Conservation (phyloP, 2,888 invertebrate species). For the Catocala fraxini region DNA sequence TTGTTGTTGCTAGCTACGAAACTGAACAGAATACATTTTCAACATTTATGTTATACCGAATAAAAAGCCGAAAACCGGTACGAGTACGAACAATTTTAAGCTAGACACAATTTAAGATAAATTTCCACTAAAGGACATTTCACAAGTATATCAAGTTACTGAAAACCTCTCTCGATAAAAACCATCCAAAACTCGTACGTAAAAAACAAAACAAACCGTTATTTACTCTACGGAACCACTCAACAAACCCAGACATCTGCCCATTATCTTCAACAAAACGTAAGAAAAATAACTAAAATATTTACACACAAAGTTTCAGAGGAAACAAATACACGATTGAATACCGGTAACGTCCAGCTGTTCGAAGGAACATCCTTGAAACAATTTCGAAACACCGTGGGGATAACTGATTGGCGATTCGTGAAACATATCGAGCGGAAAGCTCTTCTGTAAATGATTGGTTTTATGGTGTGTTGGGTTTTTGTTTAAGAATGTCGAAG, state of each 20-base stretch:
- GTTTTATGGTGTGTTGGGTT: slow-evolving; percentile 8
- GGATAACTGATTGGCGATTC: slow-evolving; percentile 28
- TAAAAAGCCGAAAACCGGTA: too few species aligned
- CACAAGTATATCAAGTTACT: neutral
- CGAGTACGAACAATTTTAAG: too few species aligned
- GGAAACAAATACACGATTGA: slow-evolving; percentile 36
- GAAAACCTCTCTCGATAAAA: neutral
- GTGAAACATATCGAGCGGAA: slow-evolving; percentile 5
- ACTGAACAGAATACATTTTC: too few species aligned
- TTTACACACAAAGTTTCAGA: slow-evolving; percentile 26
- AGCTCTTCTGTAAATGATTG: slow-evolving; percentile 9
- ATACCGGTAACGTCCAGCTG: slow-evolving; percentile 25
- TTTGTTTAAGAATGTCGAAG: neutral
- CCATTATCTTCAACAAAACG: slow-evolving; percentile 4
- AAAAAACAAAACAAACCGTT: slow-evolving; percentile 1
- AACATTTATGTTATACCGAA: too few species aligned
- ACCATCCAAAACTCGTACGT: neutral
- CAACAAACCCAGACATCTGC: slow-evolving; percentile 8
- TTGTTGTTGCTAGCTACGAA: too few species aligned
- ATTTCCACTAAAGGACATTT: neutral
- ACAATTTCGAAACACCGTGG: slow-evolving; percentile 32
- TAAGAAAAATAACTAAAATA: slow-evolving; percentile 19
- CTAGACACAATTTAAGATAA: neutral
- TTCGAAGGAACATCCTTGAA: slow-evolving; percentile 34
- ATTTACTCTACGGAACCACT: neutral